Base-by-base conservation (phyloP, 1,140 invertebrate species). In the Gryon sp. region DNA sequence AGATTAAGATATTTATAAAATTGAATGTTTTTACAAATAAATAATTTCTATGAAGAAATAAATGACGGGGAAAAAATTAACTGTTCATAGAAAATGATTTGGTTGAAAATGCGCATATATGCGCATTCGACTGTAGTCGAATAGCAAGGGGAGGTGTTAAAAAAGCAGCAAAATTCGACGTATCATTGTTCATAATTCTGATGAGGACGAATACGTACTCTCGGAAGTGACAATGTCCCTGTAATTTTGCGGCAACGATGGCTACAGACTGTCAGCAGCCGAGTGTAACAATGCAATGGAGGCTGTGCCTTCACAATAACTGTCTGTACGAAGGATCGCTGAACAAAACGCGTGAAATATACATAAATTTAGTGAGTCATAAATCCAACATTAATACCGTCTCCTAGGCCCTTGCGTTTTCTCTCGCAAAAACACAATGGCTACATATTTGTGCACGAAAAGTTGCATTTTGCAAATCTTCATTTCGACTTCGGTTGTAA, bases 271-370 rank as follows among this genome's bases (percentile, higher is more conserved):
- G 70, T 63, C 59, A 59, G 36, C 70, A n/a, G n/a, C n/a, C 36
- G 50, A 50, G 59, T 60, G 70, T 66, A 75, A 75, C 70, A 75
- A 75, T 66, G 70, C 36, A 11, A 45, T 45, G 2, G 45, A 65
- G 53, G 45, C 60, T 50, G 50, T 53, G 62, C 62, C n/a, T n/a
- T 53, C 46, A 46, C 46, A 66, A 66, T 75, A 45, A 52, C 60
- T 11, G 59, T 41, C 50, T 41, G 59, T 38, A 45, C 41, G 46
- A 63, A 55, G 48, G 57, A 57, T 40, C 38, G 40, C 16, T 24
- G 60, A 74, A 74, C 70, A 74, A 74, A 74, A 74, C 59, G 70
- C 70, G 60, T 38, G 52, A 74, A 74, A 74, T 65, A 74, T 60
- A 74, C 70, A 74, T 74, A 74, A 74, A 74, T 74, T 74, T 65